Base-by-base conservation (phyloP, 2,113 vertebrate genomes). In the Gnathonemus longibarbis region DNA sequence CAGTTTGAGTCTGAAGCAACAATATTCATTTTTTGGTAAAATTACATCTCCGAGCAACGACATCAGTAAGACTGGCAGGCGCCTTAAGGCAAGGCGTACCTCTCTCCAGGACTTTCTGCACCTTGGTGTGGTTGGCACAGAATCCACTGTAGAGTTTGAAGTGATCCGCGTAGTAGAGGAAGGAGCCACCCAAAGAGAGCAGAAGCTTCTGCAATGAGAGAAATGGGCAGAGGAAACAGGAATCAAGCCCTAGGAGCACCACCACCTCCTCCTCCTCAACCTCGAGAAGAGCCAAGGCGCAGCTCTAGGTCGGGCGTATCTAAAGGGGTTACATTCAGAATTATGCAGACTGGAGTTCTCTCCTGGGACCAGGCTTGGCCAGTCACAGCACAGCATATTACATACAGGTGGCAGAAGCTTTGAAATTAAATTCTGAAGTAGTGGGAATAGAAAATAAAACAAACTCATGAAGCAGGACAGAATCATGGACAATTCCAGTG, bases 131-230 rank as follows among this genome's bases (percentile, higher is more conserved):
- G 90, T 97, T 98, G 86, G 97, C 97, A 87, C 97, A 98, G 91
- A 98, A 98, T 50, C 97, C 97, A 19, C 97, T 98, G 94, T 98
- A 98, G 42, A 98, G 95, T 91, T 98, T 98, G 89, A 98, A 98
- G 92, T 98, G 97, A 92, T 98, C 97, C 0, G 97, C 97, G 0
- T 98, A 98, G 93, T 98, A 97, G 8, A 98, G 95, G 91, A 98
- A 98, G 1, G 97, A 98, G 70, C 97, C 97, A 49, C 97, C 97
- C 0, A 98, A 95, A 50, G 97, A 98, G 92, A 97, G 97, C 2
- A 98, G 96, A 84, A 97, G 52, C 93, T 97, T 97, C 97, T 98
- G 92, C 6, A 95, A 94, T 94, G 3, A 84, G 89, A 83, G 10
- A 62, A 50, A 86, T 89, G 85, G 3, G 84, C 2, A 87, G 19